Base-by-base conservation (phyloP, 1,140 invertebrate genomes). In the Trichonephila inaurata region DNA sequence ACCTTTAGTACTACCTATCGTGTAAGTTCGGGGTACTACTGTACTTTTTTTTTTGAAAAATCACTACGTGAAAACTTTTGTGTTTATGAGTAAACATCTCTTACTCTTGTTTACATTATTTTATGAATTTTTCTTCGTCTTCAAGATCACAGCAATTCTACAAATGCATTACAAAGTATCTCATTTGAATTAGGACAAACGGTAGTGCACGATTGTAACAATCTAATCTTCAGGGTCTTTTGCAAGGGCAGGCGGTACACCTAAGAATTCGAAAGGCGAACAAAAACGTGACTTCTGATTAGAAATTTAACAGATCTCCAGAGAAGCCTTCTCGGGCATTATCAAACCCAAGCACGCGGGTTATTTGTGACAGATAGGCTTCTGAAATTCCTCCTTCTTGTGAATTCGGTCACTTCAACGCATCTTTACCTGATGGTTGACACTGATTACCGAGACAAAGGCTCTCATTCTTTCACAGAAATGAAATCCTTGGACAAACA, bases 371-470 rank as follows among this genome's bases (percentile, higher is more conserved):
- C 51, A 51, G 7, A 51, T 51, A 24, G 3, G n/a, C 24, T 69
- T 69, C 66, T 14, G 66, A 40, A 40, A 77, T 77, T 40, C 72
- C 28, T 7, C 14, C 16, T 18, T 40, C 72, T 77, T 77, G 72
- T 18, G 72, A 77, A 77, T 77, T 77, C 72, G 72, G 72, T 77
- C 72, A 77, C 28, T 40, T 69, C 28, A 40, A 77, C 28, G 72
- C 72, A 77, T 77, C 72, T 33, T 33, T 6, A 8, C 3, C 33
- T 40, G 72, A 77, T 77, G 72, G 72, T 77, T 77, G 72, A 77
- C 72, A 77, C 72, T 77, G 72, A 77, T 77, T 77, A 77, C 28
- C 16, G 14, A 77, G 14, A 77, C 72, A 77, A 77, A 77, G 72
- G 33, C 28, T 77, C 14, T 33, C 72, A 77, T 77, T 77, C 72